These are phyloP conservation scores for Rhagoletis zephyria DNA, from an alignment of 1,140 invertebrate genomes.

Conservation along the genomic window DNA sequence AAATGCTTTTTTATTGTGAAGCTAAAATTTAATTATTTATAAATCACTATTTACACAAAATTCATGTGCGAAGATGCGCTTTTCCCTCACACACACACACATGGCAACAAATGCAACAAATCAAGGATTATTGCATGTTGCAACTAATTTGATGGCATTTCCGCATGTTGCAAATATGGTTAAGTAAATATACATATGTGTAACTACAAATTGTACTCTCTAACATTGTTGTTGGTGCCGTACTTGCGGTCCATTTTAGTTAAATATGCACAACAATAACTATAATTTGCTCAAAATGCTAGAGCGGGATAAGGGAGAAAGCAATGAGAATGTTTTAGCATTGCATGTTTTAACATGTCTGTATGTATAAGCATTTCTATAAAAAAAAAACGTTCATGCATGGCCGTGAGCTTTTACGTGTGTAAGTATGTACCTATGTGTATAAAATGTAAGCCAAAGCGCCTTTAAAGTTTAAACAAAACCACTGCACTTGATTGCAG, in stretches of 20 bases:
- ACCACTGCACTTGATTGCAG: background rate
- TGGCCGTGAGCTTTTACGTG: background rate
- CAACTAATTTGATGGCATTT: conserved; percentile 39
- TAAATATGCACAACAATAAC: conserved; percentile 7
- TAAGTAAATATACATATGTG: background rate
- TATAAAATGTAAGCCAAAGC: background rate
- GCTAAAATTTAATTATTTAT: conserved; percentile 4
- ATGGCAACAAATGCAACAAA: background rate
- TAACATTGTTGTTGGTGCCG: background rate
- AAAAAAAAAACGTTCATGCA: background rate
- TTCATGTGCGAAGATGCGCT: conserved; percentile 45
- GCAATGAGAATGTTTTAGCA: too few species aligned
- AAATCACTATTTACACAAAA: conserved; percentile 25
- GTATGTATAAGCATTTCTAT: too few species aligned
- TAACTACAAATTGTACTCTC: conserved; percentile 24
- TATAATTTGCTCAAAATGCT: background rate
- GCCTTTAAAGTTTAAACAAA: background rate
- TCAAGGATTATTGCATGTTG: background rate
- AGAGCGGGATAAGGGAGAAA: background rate
- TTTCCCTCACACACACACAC: background rate
- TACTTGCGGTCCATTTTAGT: background rate
- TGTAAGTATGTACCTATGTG: too few species aligned
- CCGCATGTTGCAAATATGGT: background rate
- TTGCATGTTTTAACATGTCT: too few species aligned
- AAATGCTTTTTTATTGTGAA: conserved; percentile 15